Conservation (phyloP, 2,113 vertebrate species). For the Lipotes vexillifer region DNA sequence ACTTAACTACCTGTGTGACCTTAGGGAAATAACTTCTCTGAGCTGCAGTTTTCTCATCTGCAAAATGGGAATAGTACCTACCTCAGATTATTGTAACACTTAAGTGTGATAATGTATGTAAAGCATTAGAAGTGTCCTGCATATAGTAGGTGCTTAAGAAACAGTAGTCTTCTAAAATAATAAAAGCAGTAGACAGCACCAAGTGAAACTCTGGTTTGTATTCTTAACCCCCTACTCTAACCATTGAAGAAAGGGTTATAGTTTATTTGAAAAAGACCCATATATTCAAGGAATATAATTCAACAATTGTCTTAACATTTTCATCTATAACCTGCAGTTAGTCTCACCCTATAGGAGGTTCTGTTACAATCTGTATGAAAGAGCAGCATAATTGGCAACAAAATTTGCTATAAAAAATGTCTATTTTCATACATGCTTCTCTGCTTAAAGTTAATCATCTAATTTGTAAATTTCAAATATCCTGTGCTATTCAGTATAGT, state of each 20-base stretch:
- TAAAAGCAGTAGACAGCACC: neutral
- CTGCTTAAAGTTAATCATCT: conserved; percentile 30
- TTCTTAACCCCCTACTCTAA: conserved; percentile 17
- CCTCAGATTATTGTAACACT: neutral
- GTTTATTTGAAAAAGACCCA: conserved; percentile 3
- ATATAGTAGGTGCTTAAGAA: neutral
- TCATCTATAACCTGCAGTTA: conserved; percentile 11
- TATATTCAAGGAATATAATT: neutral
- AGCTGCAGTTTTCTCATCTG: neutral
- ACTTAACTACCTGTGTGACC: neutral
- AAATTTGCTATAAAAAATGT: conserved; percentile 39
- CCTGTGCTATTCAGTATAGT: neutral
- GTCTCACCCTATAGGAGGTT: neutral
- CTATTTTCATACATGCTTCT: conserved; percentile 22
- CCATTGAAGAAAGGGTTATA: neutral
- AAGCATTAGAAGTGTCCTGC: neutral
- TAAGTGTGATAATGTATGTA: neutral
- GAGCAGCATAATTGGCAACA: neutral
- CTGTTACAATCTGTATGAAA: conserved; percentile 20
- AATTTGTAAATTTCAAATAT: conserved; percentile 39
- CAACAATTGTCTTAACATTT: neutral
- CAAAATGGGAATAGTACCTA: neutral
- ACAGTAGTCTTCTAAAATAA: neutral
- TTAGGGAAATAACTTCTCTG: conserved; percentile 11
- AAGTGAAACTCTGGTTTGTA: neutral